These are phyloP conservation scores for Hippocampus guttulatus DNA, from an alignment of 2,113 vertebrate species.

Conservation along the genomic window DNA sequence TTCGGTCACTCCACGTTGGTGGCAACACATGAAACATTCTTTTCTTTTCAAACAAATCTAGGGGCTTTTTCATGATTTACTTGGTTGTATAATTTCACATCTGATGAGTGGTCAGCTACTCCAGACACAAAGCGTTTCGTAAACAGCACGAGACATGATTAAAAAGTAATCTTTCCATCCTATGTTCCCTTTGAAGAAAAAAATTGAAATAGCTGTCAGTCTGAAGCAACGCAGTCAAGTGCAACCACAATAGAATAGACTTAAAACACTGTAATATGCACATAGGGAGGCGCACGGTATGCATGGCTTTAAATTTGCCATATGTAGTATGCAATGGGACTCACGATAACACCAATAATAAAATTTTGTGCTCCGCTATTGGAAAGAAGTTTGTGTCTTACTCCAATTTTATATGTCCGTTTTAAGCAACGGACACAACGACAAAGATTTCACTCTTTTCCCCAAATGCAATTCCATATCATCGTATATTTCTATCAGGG, in stretches of 20 bases:
- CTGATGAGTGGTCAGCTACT: too few species aligned
- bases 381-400: not conserved
- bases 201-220: not conserved
- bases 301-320: not conserved
- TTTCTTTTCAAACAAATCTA: too few species aligned
- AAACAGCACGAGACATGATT: too few species aligned
- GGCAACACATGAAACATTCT: too few species aligned
- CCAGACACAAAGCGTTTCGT: too few species aligned
- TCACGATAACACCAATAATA: not conserved
- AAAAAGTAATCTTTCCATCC: not conserved
- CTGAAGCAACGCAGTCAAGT: not conserved
- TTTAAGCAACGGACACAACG: too few species aligned
- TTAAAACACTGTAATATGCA: not conserved
- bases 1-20: too few species aligned
- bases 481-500: too few species aligned
- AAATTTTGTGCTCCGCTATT: not conserved
- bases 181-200: not conserved
- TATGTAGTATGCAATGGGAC: not conserved
- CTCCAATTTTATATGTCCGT: not conserved
- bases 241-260: not conserved
- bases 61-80: too few species aligned
- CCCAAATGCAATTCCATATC: too few species aligned
- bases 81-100: too few species aligned
- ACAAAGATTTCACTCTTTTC: too few species aligned
- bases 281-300: not conserved